Conservation (phyloP, 2,113 vertebrate genomes). For the Motacilla tschutschensis region DNA sequence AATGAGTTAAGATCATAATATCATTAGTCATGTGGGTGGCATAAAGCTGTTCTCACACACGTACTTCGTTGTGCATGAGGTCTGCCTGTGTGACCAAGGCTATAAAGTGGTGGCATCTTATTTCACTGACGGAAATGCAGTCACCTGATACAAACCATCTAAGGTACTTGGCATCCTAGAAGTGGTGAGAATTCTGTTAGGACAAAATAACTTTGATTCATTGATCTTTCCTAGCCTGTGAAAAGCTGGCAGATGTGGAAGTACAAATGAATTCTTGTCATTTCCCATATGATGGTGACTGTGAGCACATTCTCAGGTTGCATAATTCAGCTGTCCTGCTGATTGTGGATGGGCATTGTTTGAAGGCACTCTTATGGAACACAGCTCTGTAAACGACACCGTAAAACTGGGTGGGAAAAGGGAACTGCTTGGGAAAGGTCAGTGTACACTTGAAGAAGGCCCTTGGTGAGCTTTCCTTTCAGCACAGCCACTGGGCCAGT, state of each 20-base stretch:
- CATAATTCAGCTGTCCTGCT: background rate
- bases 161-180: background rate
- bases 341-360: background rate
- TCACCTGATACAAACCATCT: background rate
- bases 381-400: background rate
- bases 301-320: background rate
- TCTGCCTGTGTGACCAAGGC: background rate
- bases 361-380: background rate
- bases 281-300: background rate
- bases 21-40: background rate
- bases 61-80: constrained; percentile 14
- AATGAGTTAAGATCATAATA: background rate
- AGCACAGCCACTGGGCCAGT: background rate
- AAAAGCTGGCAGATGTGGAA: background rate
- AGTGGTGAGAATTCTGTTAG: background rate
- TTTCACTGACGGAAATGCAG: constrained; percentile 47
- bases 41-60: constrained; percentile 39
- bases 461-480: background rate
- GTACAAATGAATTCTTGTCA: background rate
- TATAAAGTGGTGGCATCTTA: constrained; percentile 30
- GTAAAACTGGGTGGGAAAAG: background rate
- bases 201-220: constrained; percentile 12
- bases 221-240: background rate
- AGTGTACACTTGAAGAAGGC: background rate
- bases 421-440: background rate